Evolutionary conservation across 2,113 vertebrate species (phyloP).

Genomic region (Elaphurus davidianus): DNA sequence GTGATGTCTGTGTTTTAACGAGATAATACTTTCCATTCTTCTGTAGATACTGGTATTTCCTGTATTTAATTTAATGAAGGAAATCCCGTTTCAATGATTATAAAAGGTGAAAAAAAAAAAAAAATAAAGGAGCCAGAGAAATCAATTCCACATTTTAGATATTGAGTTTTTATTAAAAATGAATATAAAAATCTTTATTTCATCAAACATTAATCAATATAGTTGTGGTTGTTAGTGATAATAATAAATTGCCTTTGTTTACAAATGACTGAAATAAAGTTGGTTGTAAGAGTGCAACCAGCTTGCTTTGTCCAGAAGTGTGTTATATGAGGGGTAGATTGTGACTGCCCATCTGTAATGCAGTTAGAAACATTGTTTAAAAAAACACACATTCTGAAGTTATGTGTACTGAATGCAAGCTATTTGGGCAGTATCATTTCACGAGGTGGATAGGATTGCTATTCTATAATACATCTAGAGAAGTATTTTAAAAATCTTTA

Average conservation of each 20-base stretch:
- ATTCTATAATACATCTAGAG: not conserved
- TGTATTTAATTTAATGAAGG: not conserved
- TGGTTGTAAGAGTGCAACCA: not conserved
- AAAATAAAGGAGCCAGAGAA: not conserved
- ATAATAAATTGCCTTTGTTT: not conserved
- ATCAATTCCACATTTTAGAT: not conserved
- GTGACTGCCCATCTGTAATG: not conserved
- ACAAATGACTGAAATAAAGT: not conserved
- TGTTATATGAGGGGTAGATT: not conserved
- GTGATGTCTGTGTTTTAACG: not conserved
- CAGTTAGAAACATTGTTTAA: not conserved
- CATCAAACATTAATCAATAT: not conserved
- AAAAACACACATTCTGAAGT: not conserved
- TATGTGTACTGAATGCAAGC: not conserved
- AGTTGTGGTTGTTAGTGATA: not conserved
- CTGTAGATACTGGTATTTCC: not conserved
- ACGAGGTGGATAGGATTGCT: not conserved
- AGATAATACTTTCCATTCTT: not conserved
- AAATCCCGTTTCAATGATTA: not conserved
- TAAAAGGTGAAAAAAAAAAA: not conserved
- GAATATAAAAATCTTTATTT: not conserved
- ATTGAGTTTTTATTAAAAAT: not conserved
- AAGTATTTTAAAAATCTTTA: not conserved
- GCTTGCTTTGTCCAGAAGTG: not conserved
- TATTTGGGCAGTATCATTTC: not conserved